These are phyloP conservation scores for Oenanthe melanoleuca DNA, from an alignment of 2,113 vertebrate species.

Conservation along the genomic window DNA sequence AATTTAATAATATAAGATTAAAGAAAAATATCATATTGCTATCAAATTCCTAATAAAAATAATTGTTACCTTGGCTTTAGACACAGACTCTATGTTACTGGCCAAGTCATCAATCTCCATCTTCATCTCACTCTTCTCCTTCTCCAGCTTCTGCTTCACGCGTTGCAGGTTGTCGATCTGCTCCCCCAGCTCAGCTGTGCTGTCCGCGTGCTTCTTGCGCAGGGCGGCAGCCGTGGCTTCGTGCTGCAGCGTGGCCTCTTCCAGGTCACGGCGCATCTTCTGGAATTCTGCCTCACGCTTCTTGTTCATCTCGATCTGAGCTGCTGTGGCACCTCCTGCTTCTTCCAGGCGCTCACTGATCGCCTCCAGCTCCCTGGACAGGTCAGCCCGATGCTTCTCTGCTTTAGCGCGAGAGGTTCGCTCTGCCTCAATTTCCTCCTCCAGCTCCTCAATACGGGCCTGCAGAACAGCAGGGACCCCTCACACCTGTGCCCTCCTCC, in stretches of 20 bases:
- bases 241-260: no score
- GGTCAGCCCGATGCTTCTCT: conserved; percentile 72
- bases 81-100: no score
- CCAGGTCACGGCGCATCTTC: background rate
- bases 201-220: no score
- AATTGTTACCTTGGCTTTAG: conserved; percentile 65
- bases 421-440: conserved; percentile 77
- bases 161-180: conserved; percentile 56
- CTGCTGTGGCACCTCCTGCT: conserved; percentile 79
- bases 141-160: conserved; percentile 82
- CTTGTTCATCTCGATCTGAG: conserved; percentile 82
- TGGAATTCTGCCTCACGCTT: conserved; percentile 74
- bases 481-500: background rate
- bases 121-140: conserved; percentile 91
- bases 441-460: conserved; percentile 76
- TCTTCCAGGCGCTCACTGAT: conserved; percentile 88
- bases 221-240: no score
- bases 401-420: conserved; percentile 70
- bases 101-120: conserved; percentile 87
- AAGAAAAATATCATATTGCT: background rate
- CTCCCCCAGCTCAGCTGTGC: no score
- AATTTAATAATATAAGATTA: background rate
- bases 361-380: conserved; percentile 77
- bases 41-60: background rate
- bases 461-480: background rate